Percentiles rank a stretch among this genome's conserved stretches.
Evolutionary conservation across 2,888 invertebrate species (phyloP).

Genomic region (Coenonympha arcania): DNA sequence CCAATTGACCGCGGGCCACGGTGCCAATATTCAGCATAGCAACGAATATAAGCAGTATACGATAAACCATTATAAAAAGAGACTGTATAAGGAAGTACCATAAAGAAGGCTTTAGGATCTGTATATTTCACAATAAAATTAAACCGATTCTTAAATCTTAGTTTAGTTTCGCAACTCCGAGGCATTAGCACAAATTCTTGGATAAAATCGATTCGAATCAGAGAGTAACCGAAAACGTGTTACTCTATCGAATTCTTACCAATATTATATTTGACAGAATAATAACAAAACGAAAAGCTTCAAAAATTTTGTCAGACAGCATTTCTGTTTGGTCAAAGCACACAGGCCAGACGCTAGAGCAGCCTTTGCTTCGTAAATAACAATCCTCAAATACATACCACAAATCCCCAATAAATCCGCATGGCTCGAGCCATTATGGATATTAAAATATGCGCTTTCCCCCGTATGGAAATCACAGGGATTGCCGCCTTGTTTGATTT

Average conservation of each 20-base stretch:
- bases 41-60: too few species aligned
- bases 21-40: slow-evolving; percentile 15
- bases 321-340: slow-evolving; percentile 1
- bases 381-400: slow-evolving; percentile 15
- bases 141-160: too few species aligned
- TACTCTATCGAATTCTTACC: too few species aligned
- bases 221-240: too few species aligned
- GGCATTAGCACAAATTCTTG: too few species aligned
- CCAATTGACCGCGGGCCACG: slow-evolving; percentile 32
- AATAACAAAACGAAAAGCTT: neutral
- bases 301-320: neutral
- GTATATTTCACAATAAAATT: too few species aligned
- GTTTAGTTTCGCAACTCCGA: too few species aligned
- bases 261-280: too few species aligned
- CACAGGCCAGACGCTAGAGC: neutral
- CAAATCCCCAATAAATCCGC: slow-evolving; percentile 36
- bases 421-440: slow-evolving; percentile 44
- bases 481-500: slow-evolving; percentile 66
- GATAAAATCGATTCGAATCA: too few species aligned
- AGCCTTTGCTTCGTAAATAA: slow-evolving; percentile 12
- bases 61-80: too few species aligned
- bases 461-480: slow-evolving; percentile 43
- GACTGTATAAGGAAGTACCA: too few species aligned
- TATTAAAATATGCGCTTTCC: slow-evolving; percentile 59
- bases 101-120: too few species aligned